These are phyloP conservation scores for Acanthoscelides obtectus DNA, from an alignment of 2,888 invertebrate species.

Conservation along the genomic window DNA sequence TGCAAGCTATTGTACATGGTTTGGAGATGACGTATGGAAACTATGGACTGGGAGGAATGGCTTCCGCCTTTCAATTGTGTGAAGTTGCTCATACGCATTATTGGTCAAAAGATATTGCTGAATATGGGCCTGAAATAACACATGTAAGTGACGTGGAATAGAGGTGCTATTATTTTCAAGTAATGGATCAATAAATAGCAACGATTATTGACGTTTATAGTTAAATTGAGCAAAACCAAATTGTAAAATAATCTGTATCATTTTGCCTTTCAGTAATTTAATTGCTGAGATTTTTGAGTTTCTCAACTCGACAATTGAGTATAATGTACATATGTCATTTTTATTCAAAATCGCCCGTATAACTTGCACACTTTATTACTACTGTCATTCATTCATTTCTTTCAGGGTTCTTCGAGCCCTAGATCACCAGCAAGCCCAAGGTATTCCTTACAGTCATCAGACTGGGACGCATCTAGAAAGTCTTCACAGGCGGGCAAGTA, in stretches of 20 bases:
- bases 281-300: too few species aligned
- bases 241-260: too few species aligned
- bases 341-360: too few species aligned
- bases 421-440: slow-evolving; percentile 61
- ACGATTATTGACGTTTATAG: too few species aligned
- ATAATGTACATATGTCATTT: too few species aligned
- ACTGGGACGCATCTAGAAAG: slow-evolving; percentile 56
- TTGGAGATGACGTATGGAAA: slow-evolving; percentile 88
- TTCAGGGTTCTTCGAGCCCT: slow-evolving; percentile 57
- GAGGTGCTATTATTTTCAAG: too few species aligned
- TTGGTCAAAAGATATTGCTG: slow-evolving; percentile 82
- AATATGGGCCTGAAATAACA: slow-evolving; percentile 50
- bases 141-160: slow-evolving; percentile 31
- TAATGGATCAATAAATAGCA: too few species aligned
- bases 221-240: too few species aligned
- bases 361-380: too few species aligned
- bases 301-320: too few species aligned
- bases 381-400: too few species aligned
- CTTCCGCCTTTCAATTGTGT: slow-evolving; percentile 92
- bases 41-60: slow-evolving; percentile 95
- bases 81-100: slow-evolving; percentile 99
- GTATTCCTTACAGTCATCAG: slow-evolving; percentile 52
- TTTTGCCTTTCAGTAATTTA: too few species aligned
- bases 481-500: slow-evolving; percentile 59
- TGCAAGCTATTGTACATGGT: slow-evolving; percentile 85